phyloP scores from a whole-genome alignment of 1,140 invertebrate species.

The Watersipora subatra region DNA sequence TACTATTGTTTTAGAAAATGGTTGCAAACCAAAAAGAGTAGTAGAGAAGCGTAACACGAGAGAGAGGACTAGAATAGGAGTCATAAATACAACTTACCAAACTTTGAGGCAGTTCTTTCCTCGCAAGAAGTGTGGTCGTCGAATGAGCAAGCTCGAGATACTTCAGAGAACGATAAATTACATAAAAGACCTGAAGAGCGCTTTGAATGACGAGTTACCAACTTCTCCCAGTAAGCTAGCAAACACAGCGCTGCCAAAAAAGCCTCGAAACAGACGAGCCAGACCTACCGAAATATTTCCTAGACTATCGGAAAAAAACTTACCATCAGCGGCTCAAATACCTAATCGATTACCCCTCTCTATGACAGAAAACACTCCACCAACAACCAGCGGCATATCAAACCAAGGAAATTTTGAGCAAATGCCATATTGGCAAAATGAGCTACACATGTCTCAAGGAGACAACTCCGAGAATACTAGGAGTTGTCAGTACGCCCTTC shows the following conservation, averaged over 20 bases:
- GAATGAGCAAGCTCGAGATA: constrained; percentile 3
- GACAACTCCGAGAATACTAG: too few relatives aligned
- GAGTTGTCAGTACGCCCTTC: too few relatives aligned
- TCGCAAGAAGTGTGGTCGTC: not conserved
- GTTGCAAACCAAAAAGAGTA: not conserved
- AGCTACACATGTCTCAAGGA: too few relatives aligned
- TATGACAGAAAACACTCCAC: too few relatives aligned
- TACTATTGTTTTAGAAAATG: too few relatives aligned
- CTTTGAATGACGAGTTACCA: not conserved
- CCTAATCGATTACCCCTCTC: too few relatives aligned
- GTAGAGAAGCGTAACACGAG: not conserved
- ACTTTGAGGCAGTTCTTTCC: not conserved
- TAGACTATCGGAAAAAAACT: too few relatives aligned
- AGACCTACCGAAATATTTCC: too few relatives aligned
- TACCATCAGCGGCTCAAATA: too few relatives aligned
- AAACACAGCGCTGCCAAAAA: not conserved
- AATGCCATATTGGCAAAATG: too few relatives aligned
- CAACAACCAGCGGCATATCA: too few relatives aligned
- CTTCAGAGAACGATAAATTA: not conserved
- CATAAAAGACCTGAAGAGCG: not conserved
- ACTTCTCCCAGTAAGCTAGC: not conserved
- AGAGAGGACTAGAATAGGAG: not conserved
- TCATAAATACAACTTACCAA: not conserved
- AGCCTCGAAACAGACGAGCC: not conserved
- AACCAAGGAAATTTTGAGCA: too few relatives aligned